Conservation (phyloP, 2,113 vertebrate genomes). For the Anolis sagrei region DNA sequence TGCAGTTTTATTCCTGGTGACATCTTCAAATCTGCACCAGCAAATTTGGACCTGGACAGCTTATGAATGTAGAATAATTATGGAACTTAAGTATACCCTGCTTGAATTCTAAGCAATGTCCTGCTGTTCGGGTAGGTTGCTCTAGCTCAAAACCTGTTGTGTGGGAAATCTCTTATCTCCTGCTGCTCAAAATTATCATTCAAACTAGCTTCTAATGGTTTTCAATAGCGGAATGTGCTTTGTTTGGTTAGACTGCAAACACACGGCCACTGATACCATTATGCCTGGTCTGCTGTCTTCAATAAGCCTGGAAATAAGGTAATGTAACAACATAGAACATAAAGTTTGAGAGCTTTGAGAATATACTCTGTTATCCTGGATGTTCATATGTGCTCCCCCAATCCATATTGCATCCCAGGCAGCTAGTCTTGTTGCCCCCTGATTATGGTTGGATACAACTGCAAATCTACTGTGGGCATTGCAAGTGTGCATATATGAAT, state of each 20-base stretch:
- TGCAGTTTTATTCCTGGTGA: neutral
- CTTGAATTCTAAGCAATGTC: neutral
- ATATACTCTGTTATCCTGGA: neutral
- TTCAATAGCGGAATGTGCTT: neutral
- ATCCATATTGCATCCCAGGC: neutral
- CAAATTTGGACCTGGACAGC: neutral
- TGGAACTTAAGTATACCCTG: neutral
- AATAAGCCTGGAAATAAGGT: neutral
- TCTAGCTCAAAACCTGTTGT: neutral
- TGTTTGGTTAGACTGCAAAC: neutral
- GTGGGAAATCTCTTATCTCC: neutral
- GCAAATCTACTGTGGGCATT: neutral
- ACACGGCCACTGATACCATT: neutral
- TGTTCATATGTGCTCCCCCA: neutral
- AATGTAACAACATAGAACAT: too few relatives aligned
- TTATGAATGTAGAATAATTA: constrained; percentile 2
- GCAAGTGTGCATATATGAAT: neutral
- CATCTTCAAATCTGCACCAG: neutral
- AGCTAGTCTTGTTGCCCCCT: neutral
- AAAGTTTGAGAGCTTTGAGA: too few relatives aligned
- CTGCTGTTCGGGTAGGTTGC: neutral
- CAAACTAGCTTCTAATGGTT: neutral
- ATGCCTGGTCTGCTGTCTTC: neutral
- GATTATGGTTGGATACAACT: neutral
- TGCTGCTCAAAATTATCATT: neutral